Percentiles rank a stretch among this genome's conserved stretches.
Evolutionary conservation across 2,113 vertebrate genomes (phyloP).

Genomic region (Cyphomyrus plagiostoma): DNA sequence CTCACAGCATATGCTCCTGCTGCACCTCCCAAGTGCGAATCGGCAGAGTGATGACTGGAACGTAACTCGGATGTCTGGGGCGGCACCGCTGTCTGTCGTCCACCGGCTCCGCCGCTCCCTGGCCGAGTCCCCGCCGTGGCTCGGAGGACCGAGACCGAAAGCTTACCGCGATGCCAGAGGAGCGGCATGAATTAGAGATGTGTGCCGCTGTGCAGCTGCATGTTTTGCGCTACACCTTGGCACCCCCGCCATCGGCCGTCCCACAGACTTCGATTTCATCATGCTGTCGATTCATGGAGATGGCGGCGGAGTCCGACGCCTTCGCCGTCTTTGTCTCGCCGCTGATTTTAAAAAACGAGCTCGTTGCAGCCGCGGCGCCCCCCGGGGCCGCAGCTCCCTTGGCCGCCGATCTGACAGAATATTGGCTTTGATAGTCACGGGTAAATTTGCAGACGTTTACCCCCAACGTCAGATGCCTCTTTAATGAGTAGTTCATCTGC

Average conservation of each 20-base stretch:
- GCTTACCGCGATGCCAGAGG: constrained; percentile 21
- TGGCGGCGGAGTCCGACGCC: background rate
- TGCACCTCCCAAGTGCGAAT: constrained; percentile 25
- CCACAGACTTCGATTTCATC: background rate
- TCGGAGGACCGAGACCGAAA: constrained; percentile 15
- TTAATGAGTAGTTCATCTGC: constrained; percentile 51
- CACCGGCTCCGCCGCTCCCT: constrained; percentile 29
- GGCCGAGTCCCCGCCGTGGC: constrained; percentile 27
- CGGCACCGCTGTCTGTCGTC: constrained; percentile 41
- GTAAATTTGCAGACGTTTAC: constrained; percentile 46
- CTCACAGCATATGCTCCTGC: constrained; percentile 65
- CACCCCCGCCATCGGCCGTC: background rate
- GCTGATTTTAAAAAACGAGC: constrained; percentile 32
- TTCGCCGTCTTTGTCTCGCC: constrained; percentile 30
- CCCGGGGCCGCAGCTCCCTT: constrained; percentile 39
- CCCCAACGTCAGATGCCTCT: constrained; percentile 44
- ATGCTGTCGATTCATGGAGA: constrained; percentile 11
- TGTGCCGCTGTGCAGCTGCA: background rate
- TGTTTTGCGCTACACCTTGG: background rate
- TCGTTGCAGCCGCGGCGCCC: constrained; percentile 36
- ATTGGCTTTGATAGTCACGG: constrained; percentile 40
- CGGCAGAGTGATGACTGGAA: background rate
- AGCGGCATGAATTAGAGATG: constrained; percentile 15
- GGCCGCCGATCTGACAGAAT: constrained; percentile 49
- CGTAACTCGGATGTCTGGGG: constrained; percentile 46